Percentiles rank a stretch among this genome's conserved stretches.
These are phyloP conservation scores for Cyclura pinguis DNA, from an alignment of 2,797 vertebrate genomes.

Conservation along the genomic window DNA sequence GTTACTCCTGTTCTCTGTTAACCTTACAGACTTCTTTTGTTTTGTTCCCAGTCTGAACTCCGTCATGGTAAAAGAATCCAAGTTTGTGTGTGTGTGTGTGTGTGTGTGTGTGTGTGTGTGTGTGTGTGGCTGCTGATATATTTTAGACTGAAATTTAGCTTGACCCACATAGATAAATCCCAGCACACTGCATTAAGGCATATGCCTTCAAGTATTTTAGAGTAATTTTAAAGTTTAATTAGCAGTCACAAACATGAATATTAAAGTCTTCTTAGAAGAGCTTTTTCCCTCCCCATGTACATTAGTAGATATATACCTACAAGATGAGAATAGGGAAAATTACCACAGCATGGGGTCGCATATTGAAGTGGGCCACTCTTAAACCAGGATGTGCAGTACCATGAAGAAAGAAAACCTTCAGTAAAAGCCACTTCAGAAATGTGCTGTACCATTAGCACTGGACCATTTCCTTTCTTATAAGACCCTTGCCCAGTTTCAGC, in stretches of 20 bases:
- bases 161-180: slow-evolving; percentile 48
- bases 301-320: not conserved
- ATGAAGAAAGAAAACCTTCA: not conserved
- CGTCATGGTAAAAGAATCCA: slow-evolving; percentile 19
- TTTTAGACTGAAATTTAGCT: slow-evolving; percentile 23
- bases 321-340: not conserved
- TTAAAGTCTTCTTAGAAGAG: slow-evolving; percentile 39
- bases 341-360: not conserved
- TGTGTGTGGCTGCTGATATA: slow-evolving; percentile 1
- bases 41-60: slow-evolving; percentile 9
- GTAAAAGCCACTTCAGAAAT: not conserved
- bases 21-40: not conserved
- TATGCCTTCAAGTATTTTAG: not conserved
- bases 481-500: not conserved
- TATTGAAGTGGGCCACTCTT: not conserved
- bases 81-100: not conserved
- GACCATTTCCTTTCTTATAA: not conserved
- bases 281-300: not conserved
- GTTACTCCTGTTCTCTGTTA: not conserved
- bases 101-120: no score
- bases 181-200: slow-evolving; percentile 22
- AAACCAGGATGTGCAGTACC: not conserved
- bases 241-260: not conserved
- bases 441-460: not conserved
- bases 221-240: slow-evolving; percentile 48